A percentile compares a stretch with the other conserved stretches of the same genome.
Evolutionary conservation across 2,888 invertebrate genomes (phyloP).

Genomic region (Cerceris rybyensis): DNA sequence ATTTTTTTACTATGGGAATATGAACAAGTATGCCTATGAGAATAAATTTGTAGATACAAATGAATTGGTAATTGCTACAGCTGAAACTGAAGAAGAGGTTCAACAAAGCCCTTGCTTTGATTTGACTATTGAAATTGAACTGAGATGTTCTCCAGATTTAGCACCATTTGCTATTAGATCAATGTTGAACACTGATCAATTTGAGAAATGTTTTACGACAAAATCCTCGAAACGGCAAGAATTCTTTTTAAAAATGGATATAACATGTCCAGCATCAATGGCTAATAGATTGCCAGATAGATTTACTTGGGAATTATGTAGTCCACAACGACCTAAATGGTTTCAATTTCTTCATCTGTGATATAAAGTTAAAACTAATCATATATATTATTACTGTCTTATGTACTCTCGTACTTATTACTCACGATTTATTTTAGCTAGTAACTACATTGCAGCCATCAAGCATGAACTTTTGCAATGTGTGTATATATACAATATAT

Average conservation of each 20-base stretch:
- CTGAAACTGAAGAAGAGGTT: slow-evolving; percentile 48
- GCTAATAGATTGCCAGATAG: slow-evolving; percentile 73
- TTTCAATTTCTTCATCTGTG: not conserved
- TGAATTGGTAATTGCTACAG: slow-evolving; percentile 44
- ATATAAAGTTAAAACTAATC: not conserved
- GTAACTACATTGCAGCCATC: too few species aligned
- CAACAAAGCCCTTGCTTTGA: slow-evolving; percentile 65
- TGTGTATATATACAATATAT: too few species aligned
- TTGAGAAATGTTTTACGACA: slow-evolving; percentile 61
- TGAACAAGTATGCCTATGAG: slow-evolving; percentile 78
- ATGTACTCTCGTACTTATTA: not conserved
- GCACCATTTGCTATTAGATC: slow-evolving; percentile 74
- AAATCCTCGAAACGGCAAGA: slow-evolving; percentile 58
- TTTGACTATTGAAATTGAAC: slow-evolving; percentile 72
- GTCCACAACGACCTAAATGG: slow-evolving; percentile 49
- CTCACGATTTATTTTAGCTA: not conserved
- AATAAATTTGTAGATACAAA: slow-evolving; percentile 67
- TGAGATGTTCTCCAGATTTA: slow-evolving; percentile 77
- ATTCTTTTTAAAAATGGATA: slow-evolving; percentile 71
- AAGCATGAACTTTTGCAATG: too few species aligned
- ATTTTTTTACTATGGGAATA: slow-evolving; percentile 79
- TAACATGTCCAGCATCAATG: slow-evolving; percentile 73
- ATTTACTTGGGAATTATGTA: slow-evolving; percentile 75
- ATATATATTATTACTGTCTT: slow-evolving; percentile 8
- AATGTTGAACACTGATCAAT: slow-evolving; percentile 69